Conservation (phyloP, 2,113 vertebrate genomes). For the Apteryx mantelli region DNA sequence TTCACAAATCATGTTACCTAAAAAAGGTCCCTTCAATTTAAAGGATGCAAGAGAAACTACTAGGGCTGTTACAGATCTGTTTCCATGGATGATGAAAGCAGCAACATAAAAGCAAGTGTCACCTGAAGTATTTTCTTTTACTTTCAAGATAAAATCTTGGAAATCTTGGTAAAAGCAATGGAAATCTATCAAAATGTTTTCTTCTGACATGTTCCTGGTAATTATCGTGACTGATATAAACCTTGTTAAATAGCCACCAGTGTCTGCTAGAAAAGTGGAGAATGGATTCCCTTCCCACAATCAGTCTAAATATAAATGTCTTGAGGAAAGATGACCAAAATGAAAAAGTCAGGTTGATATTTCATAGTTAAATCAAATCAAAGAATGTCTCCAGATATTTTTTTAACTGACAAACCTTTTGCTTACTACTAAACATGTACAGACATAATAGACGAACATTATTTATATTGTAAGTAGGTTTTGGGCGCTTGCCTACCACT, state of each 20-base stretch:
- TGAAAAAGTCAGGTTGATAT: neutral
- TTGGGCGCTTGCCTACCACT: neutral
- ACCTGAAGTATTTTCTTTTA: neutral
- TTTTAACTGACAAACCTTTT: neutral
- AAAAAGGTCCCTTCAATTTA: neutral
- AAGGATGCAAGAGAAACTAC: neutral
- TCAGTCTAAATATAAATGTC: neutral
- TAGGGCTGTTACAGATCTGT: neutral
- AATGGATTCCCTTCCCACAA: neutral
- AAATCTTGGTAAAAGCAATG: neutral
- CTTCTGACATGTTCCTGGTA: neutral
- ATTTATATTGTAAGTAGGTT: neutral
- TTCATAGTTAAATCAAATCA: neutral
- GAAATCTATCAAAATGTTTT: neutral
- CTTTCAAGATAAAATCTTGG: neutral
- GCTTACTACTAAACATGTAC: neutral
- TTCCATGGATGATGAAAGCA: conserved; percentile 35
- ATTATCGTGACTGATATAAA: neutral
- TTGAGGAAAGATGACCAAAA: neutral
- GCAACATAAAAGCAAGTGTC: conserved; percentile 8
- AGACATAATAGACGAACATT: neutral
- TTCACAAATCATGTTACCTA: neutral
- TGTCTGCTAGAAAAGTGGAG: neutral
- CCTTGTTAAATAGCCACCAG: neutral
- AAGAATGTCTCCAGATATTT: neutral